phyloP scores from a whole-genome alignment of 2,797 vertebrate genomes.

The Mormyrus proboscirostris region DNA sequence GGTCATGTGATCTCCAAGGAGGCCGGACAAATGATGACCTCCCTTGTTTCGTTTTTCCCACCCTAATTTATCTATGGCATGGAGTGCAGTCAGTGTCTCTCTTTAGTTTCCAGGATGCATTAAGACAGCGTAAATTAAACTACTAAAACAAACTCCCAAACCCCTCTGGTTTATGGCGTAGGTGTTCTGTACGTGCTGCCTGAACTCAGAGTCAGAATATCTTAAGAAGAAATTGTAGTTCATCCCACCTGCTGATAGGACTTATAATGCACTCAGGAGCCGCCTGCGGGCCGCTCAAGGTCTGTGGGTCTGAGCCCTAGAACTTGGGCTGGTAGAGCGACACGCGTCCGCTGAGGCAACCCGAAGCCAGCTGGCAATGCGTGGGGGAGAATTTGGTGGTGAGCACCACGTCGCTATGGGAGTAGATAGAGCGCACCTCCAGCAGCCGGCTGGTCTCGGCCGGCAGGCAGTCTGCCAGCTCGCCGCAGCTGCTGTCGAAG shows the following conservation, averaged over 20 bases:
- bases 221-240: background rate
- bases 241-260: background rate
- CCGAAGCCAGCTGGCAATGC: conserved; percentile 98
- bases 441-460: conserved; percentile 79
- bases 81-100: background rate
- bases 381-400: conserved; percentile 99
- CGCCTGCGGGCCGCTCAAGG: background rate
- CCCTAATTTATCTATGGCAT: background rate
- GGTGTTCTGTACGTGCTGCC: background rate
- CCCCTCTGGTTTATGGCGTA: background rate
- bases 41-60: background rate
- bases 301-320: conserved; percentile 54
- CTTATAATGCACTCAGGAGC: background rate
- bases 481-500: conserved; percentile 81
- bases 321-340: conserved; percentile 98
- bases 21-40: background rate
- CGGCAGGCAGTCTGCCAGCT: conserved; percentile 89
- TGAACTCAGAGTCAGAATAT: background rate
- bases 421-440: conserved; percentile 93
- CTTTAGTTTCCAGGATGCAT: background rate
- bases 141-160: background rate
- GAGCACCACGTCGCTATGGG: conserved; percentile 94
- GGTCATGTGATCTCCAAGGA: background rate
- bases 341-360: conserved; percentile 95
- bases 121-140: background rate